Conservation (phyloP, 2,797 vertebrate species). For the Galago senegalensis region DNA sequence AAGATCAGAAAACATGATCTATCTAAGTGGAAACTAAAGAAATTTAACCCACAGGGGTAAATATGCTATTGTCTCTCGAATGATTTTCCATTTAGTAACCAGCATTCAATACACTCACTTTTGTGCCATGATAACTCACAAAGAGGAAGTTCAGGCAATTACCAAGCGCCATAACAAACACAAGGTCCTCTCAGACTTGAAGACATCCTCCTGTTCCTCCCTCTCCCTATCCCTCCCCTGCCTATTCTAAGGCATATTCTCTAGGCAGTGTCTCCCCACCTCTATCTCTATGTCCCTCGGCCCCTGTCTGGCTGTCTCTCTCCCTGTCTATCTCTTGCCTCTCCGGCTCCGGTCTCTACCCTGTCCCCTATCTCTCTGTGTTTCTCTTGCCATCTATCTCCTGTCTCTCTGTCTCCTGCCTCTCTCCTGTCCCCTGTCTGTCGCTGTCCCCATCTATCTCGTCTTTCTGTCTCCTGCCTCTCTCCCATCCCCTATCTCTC, state of each 20-base stretch:
- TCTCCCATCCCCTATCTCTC: not conserved
- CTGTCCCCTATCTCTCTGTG: not conserved
- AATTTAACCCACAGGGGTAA: slow-evolving; percentile 11
- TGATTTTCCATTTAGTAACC: slow-evolving; percentile 54
- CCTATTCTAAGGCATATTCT: not conserved
- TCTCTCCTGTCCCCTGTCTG: not conserved
- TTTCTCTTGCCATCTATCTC: no score
- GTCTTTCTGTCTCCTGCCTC: not conserved
- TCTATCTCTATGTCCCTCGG: not conserved
- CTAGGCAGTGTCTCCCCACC: not conserved
- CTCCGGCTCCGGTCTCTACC: not conserved
- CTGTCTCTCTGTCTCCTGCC: not conserved
- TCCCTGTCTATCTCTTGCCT: not conserved
- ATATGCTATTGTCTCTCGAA: slow-evolving; percentile 16
- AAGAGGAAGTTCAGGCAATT: not conserved
- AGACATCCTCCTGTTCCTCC: not conserved
- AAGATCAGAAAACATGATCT: slow-evolving; percentile 43
- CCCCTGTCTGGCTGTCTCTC: no score
- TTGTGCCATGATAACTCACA: not conserved
- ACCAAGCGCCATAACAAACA: not conserved
- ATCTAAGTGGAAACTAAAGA: slow-evolving; percentile 52
- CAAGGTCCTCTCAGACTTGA: not conserved
- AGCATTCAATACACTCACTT: not conserved
- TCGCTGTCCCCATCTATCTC: not conserved
- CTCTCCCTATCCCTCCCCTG: not conserved